phyloP scores from a whole-genome alignment of 2,113 vertebrate genomes.

The Lampris incognitus region DNA sequence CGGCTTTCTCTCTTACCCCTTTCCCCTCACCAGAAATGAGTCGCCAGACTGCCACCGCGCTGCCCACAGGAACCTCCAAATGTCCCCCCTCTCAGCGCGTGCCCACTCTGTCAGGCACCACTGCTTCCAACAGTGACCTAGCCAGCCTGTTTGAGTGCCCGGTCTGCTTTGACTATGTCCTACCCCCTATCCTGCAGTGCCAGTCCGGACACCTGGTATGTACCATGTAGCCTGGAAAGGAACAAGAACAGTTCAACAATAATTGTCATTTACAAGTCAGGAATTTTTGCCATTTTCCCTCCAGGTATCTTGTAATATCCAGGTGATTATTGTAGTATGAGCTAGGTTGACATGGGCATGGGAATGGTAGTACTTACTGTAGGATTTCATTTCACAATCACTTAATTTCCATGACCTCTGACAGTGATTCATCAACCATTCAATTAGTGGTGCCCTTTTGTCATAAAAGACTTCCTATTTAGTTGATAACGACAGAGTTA shows the following conservation, averaged over 20 bases:
- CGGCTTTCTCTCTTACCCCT: neutral
- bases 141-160: constrained; percentile 99
- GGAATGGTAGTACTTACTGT: no score
- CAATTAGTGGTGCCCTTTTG: no score
- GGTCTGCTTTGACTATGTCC: constrained; percentile 99
- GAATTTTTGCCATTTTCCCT: no score
- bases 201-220: constrained; percentile 98
- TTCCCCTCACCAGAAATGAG: constrained; percentile 90
- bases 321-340: no score
- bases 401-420: no score
- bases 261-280: no score
- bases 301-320: no score
- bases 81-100: constrained; percentile 97
- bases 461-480: no score
- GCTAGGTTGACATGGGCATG: no score
- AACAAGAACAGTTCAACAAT: neutral
- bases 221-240: constrained; percentile 77
- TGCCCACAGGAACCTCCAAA: constrained; percentile 98
- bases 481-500: no score
- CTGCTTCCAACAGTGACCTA: constrained; percentile 98
- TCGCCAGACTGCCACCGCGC: constrained; percentile 98
- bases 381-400: no score
- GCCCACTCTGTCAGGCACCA: constrained; percentile 96
- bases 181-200: constrained; percentile 98
- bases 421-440: no score